Conservation (phyloP, 2,797 vertebrate species). For the Silurus lanzhouensis region DNA sequence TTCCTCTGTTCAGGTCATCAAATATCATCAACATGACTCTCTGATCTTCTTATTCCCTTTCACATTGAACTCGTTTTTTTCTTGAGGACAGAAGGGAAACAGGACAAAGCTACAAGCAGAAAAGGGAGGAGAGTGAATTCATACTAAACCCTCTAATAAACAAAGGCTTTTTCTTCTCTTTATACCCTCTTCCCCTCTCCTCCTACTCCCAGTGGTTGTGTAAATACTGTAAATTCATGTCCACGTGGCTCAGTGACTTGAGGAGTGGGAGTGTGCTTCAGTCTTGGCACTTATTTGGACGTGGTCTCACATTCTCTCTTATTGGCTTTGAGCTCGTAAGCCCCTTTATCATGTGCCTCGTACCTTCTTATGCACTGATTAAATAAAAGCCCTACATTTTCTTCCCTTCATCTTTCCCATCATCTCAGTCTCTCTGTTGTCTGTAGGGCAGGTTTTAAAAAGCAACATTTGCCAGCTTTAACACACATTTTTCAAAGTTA, state of each 20-base stretch:
- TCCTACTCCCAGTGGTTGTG: conserved; percentile 26
- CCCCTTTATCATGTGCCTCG: not conserved
- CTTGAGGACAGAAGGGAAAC: not conserved
- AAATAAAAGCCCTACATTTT: not conserved
- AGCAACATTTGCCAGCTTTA: not conserved
- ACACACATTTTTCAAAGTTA: not conserved
- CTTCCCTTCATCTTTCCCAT: not conserved
- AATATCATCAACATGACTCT: not conserved
- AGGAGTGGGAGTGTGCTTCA: conserved; percentile 35
- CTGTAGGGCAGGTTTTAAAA: not conserved
- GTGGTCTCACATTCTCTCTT: not conserved
- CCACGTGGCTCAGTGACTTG: conserved; percentile 39
- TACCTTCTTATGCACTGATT: not conserved
- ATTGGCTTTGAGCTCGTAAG: not conserved
- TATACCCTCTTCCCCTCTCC: conserved; percentile 7
- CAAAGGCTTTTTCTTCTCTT: conserved; percentile 31
- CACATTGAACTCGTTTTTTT: not conserved
- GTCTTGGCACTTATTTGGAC: not conserved
- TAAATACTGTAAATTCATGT: conserved; percentile 43
- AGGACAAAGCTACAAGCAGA: not conserved
- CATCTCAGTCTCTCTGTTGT: not conserved
- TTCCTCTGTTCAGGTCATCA: conserved; percentile 1
- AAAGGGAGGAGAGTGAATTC: conserved; percentile 11
- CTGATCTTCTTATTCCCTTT: not conserved
- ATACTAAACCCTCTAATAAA: conserved; percentile 23